A percentile compares a stretch with the other conserved stretches of the same genome.
Conservation (phyloP, 1,140 invertebrate species). For the Drosophila sproati region DNA sequence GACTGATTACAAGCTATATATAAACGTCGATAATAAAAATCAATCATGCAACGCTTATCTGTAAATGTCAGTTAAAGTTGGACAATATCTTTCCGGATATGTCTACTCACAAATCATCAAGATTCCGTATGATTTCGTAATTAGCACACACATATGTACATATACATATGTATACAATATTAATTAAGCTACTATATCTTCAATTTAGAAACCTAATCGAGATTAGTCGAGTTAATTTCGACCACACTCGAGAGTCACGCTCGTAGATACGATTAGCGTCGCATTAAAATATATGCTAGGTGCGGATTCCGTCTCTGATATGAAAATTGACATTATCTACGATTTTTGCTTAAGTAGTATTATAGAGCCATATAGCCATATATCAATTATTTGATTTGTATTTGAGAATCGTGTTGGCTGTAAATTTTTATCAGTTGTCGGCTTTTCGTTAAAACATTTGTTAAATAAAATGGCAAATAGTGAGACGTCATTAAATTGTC, state of each 20-base stretch:
- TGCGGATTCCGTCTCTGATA: not conserved
- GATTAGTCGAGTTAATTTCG: constrained; percentile 50
- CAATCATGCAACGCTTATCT: constrained; percentile 18
- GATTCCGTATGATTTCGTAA: constrained; percentile 20
- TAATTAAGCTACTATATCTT: constrained; percentile 8
- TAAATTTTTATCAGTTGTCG: constrained; percentile 53
- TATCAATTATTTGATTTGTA: constrained; percentile 3
- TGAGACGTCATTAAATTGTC: constrained; percentile 71
- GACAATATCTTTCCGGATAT: constrained; percentile 23
- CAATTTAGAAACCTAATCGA: constrained; percentile 38
- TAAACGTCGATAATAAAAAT: constrained; percentile 22
- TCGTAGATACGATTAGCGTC: constrained; percentile 63
- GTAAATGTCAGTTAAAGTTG: not conserved
- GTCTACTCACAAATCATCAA: constrained; percentile 12
- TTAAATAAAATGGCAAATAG: constrained; percentile 69
- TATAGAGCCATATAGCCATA: not conserved
- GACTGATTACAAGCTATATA: constrained; percentile 9
- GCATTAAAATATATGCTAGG: constrained; percentile 27
- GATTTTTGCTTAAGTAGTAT: not conserved
- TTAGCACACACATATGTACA: constrained; percentile 27
- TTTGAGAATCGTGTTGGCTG: constrained; percentile 55
- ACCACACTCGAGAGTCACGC: constrained; percentile 37
- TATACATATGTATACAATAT: not conserved
- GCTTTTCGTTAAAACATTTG: constrained; percentile 35
- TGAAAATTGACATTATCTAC: not conserved